Conservation (phyloP, 2,113 vertebrate genomes). For the Dolichotis patagonum region DNA sequence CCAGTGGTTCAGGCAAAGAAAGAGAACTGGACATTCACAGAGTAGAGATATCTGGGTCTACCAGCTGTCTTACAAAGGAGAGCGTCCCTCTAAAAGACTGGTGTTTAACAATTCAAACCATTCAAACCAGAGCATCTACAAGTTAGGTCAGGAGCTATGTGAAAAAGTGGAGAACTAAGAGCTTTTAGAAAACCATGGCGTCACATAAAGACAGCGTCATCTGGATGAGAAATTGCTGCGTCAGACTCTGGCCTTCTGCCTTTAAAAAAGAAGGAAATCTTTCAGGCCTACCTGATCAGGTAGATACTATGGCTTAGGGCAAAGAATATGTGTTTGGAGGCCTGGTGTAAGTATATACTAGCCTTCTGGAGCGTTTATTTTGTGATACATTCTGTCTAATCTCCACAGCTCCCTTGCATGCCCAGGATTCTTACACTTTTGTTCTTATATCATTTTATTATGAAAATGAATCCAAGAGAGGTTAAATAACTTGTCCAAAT, state of each 20-base stretch:
- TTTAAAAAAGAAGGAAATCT: background rate
- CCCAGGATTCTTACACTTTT: background rate
- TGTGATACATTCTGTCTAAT: background rate
- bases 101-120: background rate
- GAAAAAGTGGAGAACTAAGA: background rate
- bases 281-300: background rate
- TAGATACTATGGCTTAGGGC: background rate
- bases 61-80: background rate
- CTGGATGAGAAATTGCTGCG: background rate
- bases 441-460: background rate
- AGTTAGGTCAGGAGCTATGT: background rate
- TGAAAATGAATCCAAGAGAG: background rate
- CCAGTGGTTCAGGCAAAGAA: background rate
- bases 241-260: background rate
- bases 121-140: background rate
- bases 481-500: background rate
- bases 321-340: background rate
- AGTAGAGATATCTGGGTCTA: background rate
- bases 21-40: background rate
- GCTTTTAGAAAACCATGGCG: background rate
- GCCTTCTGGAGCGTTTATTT: background rate
- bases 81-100: background rate
- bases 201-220: background rate
- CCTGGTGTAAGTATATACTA: background rate
- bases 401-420: background rate